Evolutionary conservation across 2,888 invertebrate species (phyloP).

Genomic region (Rotaria magnacalcarata): DNA sequence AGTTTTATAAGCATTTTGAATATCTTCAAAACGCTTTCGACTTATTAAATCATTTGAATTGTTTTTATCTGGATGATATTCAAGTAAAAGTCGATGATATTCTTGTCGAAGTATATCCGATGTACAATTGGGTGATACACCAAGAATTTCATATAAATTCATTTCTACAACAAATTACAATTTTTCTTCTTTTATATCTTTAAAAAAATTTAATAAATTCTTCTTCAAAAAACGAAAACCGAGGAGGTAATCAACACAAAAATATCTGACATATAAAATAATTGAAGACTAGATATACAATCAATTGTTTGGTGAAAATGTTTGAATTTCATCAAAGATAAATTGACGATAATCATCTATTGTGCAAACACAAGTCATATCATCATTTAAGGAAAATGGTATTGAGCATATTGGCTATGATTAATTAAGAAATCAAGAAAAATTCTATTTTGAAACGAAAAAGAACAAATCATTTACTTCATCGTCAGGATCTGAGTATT

Average conservation of each 20-base stretch:
- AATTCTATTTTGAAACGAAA: neutral
- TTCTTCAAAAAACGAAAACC: neutral
- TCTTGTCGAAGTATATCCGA: neutral
- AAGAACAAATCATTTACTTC: conserved; percentile 69
- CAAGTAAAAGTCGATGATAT: conserved; percentile 28
- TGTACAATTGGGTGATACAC: neutral
- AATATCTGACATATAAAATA: conserved; percentile 9
- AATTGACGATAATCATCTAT: neutral
- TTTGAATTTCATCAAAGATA: conserved; percentile 31
- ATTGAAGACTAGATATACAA: neutral
- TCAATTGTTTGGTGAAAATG: conserved; percentile 5
- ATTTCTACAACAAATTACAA: conserved; percentile 22
- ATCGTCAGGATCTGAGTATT: conserved; percentile 98
- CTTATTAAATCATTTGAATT: neutral
- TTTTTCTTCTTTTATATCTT: neutral
- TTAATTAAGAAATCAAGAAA: neutral
- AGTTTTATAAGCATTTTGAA: conserved; percentile 2
- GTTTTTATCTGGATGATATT: conserved; percentile 16
- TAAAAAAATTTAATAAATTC: neutral
- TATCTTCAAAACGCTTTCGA: neutral
- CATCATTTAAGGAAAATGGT: conserved; percentile 36
- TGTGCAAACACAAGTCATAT: neutral
- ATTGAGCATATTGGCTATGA: conserved; percentile 31
- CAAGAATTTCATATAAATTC: conserved; percentile 28
- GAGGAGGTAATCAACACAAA: neutral